Evolutionary conservation across 2,888 invertebrate species (phyloP).

Genomic region (Galeruca laticollis): DNA sequence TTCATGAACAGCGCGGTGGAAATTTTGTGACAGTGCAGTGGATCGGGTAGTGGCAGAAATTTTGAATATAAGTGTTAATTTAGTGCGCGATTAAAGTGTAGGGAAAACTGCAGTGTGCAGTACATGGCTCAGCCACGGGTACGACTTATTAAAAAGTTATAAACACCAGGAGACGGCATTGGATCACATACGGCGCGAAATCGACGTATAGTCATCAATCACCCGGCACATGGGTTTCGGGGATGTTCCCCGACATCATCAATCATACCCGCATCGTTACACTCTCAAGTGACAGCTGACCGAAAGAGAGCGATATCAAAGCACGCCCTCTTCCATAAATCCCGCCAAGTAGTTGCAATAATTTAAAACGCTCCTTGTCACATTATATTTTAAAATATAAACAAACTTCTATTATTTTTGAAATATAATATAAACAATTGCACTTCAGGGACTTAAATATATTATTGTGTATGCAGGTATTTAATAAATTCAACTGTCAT

Average conservation of each 20-base stretch:
- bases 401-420: background rate
- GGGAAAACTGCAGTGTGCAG: slow-evolving; percentile 72
- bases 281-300: slow-evolving; percentile 42
- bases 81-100: slow-evolving; percentile 51
- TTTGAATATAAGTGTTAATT: slow-evolving; percentile 40
- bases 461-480: too few relatives aligned
- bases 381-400: background rate
- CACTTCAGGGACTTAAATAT: background rate
- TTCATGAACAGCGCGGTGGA: slow-evolving; percentile 53
- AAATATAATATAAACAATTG: slow-evolving; percentile 3
- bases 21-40: slow-evolving; percentile 57
- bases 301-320: slow-evolving; percentile 22
- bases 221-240: slow-evolving; percentile 49
- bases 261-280: slow-evolving; percentile 55
- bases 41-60: slow-evolving; percentile 42
- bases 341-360: slow-evolving; percentile 22
- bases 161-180: slow-evolving; percentile 50
- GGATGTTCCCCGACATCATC: slow-evolving; percentile 50
- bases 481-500: too few relatives aligned
- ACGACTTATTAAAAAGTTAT: slow-evolving; percentile 66
- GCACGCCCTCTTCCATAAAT: slow-evolving; percentile 22
- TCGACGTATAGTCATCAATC: slow-evolving; percentile 56
- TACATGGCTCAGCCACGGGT: slow-evolving; percentile 93
- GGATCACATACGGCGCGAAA: slow-evolving; percentile 39
- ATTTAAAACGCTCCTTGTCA: slow-evolving; percentile 3